Evolutionary conservation across 2,113 vertebrate species (phyloP).

Genomic region (Dendrocopos noguchii): DNA sequence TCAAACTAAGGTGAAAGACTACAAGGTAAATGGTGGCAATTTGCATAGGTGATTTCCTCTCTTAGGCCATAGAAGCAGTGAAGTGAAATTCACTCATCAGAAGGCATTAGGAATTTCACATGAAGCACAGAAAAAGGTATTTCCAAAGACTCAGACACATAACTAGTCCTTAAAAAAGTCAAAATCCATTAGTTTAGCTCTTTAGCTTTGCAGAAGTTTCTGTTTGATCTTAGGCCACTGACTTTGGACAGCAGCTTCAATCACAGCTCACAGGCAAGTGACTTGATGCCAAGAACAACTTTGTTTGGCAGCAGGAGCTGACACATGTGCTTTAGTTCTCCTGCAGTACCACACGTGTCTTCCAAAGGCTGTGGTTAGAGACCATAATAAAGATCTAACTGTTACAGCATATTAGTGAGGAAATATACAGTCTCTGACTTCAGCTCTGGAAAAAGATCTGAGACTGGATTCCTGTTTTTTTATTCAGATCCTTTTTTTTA

Average conservation of each 20-base stretch:
- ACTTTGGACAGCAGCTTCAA: conserved; percentile 47
- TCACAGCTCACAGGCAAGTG: conserved; percentile 37
- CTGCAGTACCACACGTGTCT: conserved; percentile 9
- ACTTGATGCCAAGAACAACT: conserved; percentile 58
- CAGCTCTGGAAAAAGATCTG: conserved; percentile 23
- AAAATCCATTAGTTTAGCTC: not conserved
- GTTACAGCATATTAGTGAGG: not conserved
- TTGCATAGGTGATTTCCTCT: not conserved
- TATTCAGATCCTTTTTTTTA: not conserved
- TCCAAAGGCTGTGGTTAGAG: conserved; percentile 54
- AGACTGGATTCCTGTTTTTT: not conserved
- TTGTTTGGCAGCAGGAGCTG: conserved; percentile 48
- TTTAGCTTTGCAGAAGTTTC: conserved; percentile 38
- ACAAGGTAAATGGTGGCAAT: not conserved
- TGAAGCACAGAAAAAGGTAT: not conserved
- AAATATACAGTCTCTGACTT: conserved; percentile 11
- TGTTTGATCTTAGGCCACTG: conserved; percentile 19
- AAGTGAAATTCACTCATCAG: not conserved
- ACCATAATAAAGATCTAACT: conserved; percentile 7
- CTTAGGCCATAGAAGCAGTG: not conserved
- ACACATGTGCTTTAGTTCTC: conserved; percentile 7
- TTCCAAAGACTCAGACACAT: not conserved
- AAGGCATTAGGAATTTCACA: not conserved
- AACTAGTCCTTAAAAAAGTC: not conserved
- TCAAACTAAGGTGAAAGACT: not conserved